Evolutionary conservation across 2,888 invertebrate species (phyloP), one percentile per base, ranked within the genome.

Genomic region (Pyrrhia umbra): DNA sequence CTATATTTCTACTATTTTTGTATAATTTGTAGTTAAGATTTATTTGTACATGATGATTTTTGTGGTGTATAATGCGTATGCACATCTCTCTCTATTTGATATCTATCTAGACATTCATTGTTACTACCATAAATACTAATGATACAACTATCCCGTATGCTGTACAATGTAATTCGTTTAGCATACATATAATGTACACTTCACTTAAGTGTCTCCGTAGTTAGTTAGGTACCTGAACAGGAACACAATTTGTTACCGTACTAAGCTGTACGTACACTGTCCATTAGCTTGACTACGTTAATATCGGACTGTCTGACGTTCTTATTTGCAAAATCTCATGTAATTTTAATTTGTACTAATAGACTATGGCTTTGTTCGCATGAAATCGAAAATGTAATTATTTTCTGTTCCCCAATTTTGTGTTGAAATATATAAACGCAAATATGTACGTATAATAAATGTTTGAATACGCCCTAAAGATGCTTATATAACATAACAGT

Each of bases 191-290:
- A 16, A 55, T 25, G 16, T 27, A 43, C 30, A 52, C 15, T 57
- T 15, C 13, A 39, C 40, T 52, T 62, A 54, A 54, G 70, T 69
- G 63, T 60, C 61, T 15, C n/a, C 18, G 15, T 55, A 69, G 54
- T 58, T 61, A 68, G 66, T 52, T 52, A 25, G 42, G 20, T 60
- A 30, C 15, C 52, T 39, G 54, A 63, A 21, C 30, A 43, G 16
- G 50, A 69, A 69, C 27, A 34, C 54, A 55, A 63, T 58, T 75
- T 55, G 43, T 69, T 51, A 62, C 30, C 16, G 45, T 40, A 39
- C 42, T 75, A 62, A 71, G 54, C 57, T 54, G 49, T n/a, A n/a
- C n/a, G 34, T 30, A 45, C 40, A 45, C 15, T 20, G 18, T 43
- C 23, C 40, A 50, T 60, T 71, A 74, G 21, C 49, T 61, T 60